Evolutionary conservation across 2,888 invertebrate species (phyloP), one percentile per base, ranked within the genome.

Genomic region (Anorthoa munda): DNA sequence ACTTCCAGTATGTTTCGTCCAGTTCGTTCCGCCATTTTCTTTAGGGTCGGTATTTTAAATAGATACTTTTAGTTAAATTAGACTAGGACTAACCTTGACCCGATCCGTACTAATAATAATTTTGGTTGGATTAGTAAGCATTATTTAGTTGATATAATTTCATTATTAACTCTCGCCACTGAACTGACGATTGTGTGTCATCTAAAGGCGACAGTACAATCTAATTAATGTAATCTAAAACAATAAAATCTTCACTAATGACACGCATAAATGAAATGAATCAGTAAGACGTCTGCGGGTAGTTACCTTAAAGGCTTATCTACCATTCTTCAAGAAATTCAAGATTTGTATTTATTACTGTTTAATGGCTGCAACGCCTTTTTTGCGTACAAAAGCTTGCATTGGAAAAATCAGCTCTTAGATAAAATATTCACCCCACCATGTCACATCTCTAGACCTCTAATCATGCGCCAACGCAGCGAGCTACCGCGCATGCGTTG

Each of bases 401-500:
- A 39, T 1, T 39, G 2, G n/a, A 58, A 59, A 39, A 59, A 7
- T n/a, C 13, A 4, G 15, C 0, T 9, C 15, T 15, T 60, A 21
- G 21, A 45, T 31, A 60, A 80, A 65, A 56, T 13, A 58, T 66
- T 65, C 21, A 53, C 66, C 48, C 26, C 59, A 39, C 31, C 66
- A 13, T 26, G 61, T 72, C 69, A 48, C 66, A 61, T 58, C 69
- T 50, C 72, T 65, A 72, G 39, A 51, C 65, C 67, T 71, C 64
- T 85, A 73, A 83, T 82, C 71, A 78, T 63, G 72, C 70, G 58
- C 60, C 23, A 21, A 21, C 71, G 67, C 84, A 81, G 66, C 51
- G 7, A 48, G 78, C 85, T 82, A 83, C 83, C 68, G 83, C 73
- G 78, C 72, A 70, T 74, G 79, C 78, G 77, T 63, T 66, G 73